These are phyloP conservation scores for Drosophila silvestris DNA, from an alignment of 2,888 invertebrate species.

Conservation along the genomic window DNA sequence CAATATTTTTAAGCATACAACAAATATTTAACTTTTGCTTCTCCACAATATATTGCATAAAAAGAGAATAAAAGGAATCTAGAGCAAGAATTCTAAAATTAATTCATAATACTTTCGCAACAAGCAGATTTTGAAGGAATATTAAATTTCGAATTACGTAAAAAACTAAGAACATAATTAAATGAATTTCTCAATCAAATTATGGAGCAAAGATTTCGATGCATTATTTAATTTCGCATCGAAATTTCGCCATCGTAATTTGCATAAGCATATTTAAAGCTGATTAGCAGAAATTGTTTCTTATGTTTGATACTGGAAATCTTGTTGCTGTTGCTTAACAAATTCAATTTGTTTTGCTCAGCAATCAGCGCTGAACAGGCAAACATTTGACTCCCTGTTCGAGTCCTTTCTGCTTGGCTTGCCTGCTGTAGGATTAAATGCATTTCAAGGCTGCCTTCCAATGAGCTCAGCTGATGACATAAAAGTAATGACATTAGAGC, in stretches of 20 bases:
- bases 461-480: constrained; percentile 56
- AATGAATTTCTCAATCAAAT: background rate
- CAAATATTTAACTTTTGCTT: background rate
- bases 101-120: background rate
- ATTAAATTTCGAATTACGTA: background rate
- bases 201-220: background rate
- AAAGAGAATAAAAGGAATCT: background rate
- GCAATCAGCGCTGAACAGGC: constrained; percentile 34
- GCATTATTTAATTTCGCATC: background rate
- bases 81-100: background rate
- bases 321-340: constrained; percentile 10
- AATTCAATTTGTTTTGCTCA: constrained; percentile 43
- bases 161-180: background rate
- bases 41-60: background rate
- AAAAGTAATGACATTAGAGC: constrained; percentile 57
- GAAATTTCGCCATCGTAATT: background rate
- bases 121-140: background rate
- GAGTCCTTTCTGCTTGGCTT: background rate
- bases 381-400: background rate
- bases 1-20: constrained; percentile 4
- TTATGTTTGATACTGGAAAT: constrained; percentile 14
- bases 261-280: constrained; percentile 18
- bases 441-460: constrained; percentile 37
- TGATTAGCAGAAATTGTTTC: constrained; percentile 24
- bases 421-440: constrained; percentile 25